These are phyloP conservation scores for Drosophila seguyi DNA, from an alignment of 1,140 invertebrate genomes.

Conservation along the genomic window DNA sequence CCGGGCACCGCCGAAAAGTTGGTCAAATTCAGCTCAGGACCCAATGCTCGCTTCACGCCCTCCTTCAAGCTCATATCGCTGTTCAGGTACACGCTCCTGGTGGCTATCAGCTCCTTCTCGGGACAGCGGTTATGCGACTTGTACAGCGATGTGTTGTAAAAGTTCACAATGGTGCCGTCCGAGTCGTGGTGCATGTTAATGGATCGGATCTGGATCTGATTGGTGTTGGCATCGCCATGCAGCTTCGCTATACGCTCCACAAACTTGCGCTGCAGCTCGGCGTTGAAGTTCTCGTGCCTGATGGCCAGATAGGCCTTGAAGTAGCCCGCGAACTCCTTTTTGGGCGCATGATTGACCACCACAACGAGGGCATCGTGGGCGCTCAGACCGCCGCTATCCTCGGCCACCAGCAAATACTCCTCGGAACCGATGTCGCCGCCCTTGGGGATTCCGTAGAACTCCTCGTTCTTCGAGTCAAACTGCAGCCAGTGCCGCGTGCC, in stretches of 20 bases:
- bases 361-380: conserved; percentile 93
- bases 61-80: conserved; percentile 88
- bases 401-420: conserved; percentile 91
- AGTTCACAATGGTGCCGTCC: conserved; percentile 76
- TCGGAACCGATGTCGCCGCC: conserved; percentile 88
- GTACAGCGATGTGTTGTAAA: conserved; percentile 89
- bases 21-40: conserved; percentile 91
- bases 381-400: conserved; percentile 89
- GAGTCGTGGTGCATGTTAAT: conserved; percentile 72
- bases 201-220: conserved; percentile 89
- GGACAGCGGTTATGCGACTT: conserved; percentile 89
- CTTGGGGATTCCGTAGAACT: conserved; percentile 94
- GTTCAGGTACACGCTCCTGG: conserved; percentile 90
- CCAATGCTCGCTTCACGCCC: conserved; percentile 90
- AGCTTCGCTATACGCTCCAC: conserved; percentile 91
- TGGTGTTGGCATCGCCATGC: conserved; percentile 91
- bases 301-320: conserved; percentile 92
- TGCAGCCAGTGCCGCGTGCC: conserved; percentile 93
- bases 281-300: conserved; percentile 90
- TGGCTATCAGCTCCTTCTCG: conserved; percentile 89
- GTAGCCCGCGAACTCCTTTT: conserved; percentile 88
- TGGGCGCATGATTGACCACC: conserved; percentile 88
- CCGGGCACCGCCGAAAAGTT: conserved; percentile 89
- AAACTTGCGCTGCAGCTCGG: conserved; percentile 91
- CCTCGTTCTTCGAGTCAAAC: conserved; percentile 94